These are phyloP conservation scores for Cotesia glomerata DNA, from an alignment of 1,140 invertebrate genomes.

Conservation along the genomic window DNA sequence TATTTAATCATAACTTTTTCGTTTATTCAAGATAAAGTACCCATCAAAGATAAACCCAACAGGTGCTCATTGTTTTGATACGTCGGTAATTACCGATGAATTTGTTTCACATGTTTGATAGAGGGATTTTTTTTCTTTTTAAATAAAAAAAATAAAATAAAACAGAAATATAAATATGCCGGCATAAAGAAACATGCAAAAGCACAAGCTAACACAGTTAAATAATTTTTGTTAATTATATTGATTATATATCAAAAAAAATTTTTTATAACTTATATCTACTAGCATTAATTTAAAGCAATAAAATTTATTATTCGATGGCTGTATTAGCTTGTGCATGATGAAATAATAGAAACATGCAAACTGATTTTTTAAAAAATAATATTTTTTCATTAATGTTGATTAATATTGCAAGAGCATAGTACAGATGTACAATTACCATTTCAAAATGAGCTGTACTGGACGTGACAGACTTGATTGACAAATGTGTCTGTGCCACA, in stretches of 20 bases:
- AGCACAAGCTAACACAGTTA: constrained; percentile 49
- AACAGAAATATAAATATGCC: constrained; percentile 58
- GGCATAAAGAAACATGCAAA: constrained; percentile 60
- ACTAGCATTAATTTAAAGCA: neutral
- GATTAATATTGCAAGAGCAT: neutral
- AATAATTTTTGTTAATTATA: neutral
- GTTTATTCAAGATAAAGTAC: constrained; percentile 11
- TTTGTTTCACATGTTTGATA: constrained; percentile 5
- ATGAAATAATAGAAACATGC: constrained; percentile 8
- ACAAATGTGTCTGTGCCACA: constrained; percentile 60
- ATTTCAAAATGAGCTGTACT: constrained; percentile 62
- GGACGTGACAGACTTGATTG: constrained; percentile 57
- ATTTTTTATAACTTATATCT: neutral
- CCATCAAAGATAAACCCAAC: constrained; percentile 52
- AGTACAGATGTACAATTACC: constrained; percentile 48
- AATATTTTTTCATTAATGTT: neutral
- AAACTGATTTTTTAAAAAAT: too few species aligned
- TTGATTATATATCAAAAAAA: neutral
- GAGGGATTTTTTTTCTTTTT: neutral
- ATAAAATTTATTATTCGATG: neutral
- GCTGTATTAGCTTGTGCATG: constrained; percentile 42
- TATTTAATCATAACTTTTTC: neutral
- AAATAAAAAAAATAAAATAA: constrained; percentile 39
- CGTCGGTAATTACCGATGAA: constrained; percentile 13
- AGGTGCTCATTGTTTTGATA: constrained; percentile 50